Evolutionary conservation across 2,797 vertebrate species (phyloP).

Genomic region (Alosa sapidissima): DNA sequence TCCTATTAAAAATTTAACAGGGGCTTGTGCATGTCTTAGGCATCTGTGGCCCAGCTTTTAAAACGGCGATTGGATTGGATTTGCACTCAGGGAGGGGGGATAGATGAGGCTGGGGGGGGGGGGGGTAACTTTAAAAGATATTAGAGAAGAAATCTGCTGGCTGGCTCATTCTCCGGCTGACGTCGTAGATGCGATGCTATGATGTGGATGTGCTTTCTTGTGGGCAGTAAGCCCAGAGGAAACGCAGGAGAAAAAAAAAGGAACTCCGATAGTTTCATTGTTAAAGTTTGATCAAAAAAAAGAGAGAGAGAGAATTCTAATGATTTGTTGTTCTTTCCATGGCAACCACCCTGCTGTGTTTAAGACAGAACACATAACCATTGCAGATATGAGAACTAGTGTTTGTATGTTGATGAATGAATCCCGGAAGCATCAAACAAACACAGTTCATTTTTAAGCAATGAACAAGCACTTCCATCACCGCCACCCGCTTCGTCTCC

Average conservation of each 20-base stretch:
- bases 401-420: slow-evolving; percentile 12
- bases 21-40: not conserved
- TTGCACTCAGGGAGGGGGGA: not conserved
- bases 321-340: not conserved
- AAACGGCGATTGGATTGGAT: not conserved
- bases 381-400: not conserved
- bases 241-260: not conserved
- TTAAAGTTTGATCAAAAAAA: not conserved
- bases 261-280: not conserved
- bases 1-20: slow-evolving; percentile 11
- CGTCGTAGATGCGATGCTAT: not conserved
- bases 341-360: not conserved
- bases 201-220: not conserved
- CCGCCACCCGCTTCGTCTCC: not conserved
- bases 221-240: not conserved
- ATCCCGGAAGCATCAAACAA: slow-evolving; percentile 38
- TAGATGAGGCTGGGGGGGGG: not conserved
- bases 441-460: slow-evolving; percentile 50
- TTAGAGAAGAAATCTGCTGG: not conserved
- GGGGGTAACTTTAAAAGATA: not conserved
- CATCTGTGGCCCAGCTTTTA: not conserved
- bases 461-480: slow-evolving; percentile 16
- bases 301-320: not conserved
- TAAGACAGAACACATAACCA: not conserved
- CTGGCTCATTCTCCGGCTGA: not conserved